phyloP scores from a whole-genome alignment of 2,797 vertebrate genomes.

The Chaetodon trifasciatus region DNA sequence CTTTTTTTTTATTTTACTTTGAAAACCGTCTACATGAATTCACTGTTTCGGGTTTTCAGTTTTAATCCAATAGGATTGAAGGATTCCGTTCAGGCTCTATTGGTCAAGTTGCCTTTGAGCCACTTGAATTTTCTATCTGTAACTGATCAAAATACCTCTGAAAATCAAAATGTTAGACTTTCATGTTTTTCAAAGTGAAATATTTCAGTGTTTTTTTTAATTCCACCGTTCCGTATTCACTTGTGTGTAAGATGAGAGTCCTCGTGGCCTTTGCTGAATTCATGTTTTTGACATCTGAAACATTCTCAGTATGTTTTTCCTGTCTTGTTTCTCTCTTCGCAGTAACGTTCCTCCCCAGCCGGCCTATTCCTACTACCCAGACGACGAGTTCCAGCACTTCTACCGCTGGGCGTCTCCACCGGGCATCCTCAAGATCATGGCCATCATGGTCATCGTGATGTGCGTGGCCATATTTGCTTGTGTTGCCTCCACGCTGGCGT shows the following conservation, averaged over 20 bases:
- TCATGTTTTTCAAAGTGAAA: not conserved
- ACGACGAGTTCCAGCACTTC: constrained; percentile 92
- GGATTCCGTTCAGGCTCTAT: not conserved
- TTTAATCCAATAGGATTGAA: too few relatives aligned
- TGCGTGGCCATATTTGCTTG: constrained; percentile 92
- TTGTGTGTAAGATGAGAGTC: not conserved
- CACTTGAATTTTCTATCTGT: too few relatives aligned
- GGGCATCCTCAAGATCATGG: constrained; percentile 92
- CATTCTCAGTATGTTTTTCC: not conserved
- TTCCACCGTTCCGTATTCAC: not conserved
- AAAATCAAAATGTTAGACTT: too few relatives aligned
- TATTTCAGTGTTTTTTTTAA: not conserved
- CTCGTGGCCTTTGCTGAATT: too few relatives aligned
- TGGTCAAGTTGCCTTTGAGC: not conserved
- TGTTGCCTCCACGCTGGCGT: constrained; percentile 92
- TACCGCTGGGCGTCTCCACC: constrained; percentile 93
- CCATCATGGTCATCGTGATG: constrained; percentile 86
- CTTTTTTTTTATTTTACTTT: not conserved
- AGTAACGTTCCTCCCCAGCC: constrained; percentile 81
- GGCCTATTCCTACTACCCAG: constrained; percentile 92
- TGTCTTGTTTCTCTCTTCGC: not conserved
- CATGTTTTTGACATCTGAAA: not conserved
- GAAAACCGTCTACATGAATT: not conserved
- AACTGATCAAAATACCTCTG: too few relatives aligned
- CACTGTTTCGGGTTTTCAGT: not conserved